These are phyloP conservation scores for Ochropleura plecta DNA, from an alignment of 2,888 invertebrate genomes.

Conservation along the genomic window DNA sequence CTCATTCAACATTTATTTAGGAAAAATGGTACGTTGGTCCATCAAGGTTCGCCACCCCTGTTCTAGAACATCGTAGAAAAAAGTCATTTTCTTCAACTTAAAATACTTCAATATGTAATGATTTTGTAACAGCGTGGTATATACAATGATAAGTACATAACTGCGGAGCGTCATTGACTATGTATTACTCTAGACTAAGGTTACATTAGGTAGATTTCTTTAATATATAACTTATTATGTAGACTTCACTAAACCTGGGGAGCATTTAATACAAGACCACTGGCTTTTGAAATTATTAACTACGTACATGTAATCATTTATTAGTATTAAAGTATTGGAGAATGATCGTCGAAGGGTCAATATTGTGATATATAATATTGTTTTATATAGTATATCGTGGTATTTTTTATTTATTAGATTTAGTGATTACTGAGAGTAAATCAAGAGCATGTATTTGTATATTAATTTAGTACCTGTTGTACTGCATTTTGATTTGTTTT, in stretches of 20 bases:
- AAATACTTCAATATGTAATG: constrained; percentile 64
- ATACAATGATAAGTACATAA: constrained; percentile 55
- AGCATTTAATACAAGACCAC: constrained; percentile 79
- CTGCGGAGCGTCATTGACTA: constrained; percentile 66
- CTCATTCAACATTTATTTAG: too few relatives aligned
- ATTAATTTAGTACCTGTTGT: constrained; percentile 63
- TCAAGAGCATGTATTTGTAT: constrained; percentile 63
- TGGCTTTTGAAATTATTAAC: constrained; percentile 67
- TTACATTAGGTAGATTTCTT: constrained; percentile 73
- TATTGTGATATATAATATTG: constrained; percentile 74
- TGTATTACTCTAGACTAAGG: constrained; percentile 74
- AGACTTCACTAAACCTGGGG: constrained; percentile 73
- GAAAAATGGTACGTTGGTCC: too few relatives aligned
- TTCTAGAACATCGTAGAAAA: constrained; percentile 9
- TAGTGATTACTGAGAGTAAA: constrained; percentile 62
- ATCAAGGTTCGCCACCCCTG: too few relatives aligned
- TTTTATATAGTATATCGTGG: constrained; percentile 62
- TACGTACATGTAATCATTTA: constrained; percentile 43
- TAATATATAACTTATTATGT: constrained; percentile 74
- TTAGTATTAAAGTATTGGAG: constrained; percentile 71
- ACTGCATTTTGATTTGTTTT: constrained; percentile 63
- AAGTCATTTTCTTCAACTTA: constrained; percentile 59
- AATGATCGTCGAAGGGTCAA: constrained; percentile 65
- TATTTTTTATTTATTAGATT: constrained; percentile 63
- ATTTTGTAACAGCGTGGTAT: constrained; percentile 54